A percentile compares a stretch with the other conserved stretches of the same genome.
These are phyloP conservation scores for Thaumetopoea pityocampa DNA, from an alignment of 1,140 invertebrate species.

Conservation along the genomic window DNA sequence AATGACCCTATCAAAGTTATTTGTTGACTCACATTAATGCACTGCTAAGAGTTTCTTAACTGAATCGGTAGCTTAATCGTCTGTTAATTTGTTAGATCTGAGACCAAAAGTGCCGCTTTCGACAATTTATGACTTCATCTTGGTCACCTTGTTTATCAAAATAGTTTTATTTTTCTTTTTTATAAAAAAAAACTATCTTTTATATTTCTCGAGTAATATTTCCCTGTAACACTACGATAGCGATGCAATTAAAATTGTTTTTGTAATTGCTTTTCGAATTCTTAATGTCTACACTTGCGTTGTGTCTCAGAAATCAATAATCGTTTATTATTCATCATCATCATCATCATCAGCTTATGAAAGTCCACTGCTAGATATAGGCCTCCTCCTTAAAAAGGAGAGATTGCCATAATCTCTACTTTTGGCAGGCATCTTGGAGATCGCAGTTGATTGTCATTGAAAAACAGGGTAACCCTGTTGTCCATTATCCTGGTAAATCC, in stretches of 20 bases:
- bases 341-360: too few species aligned
- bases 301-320: too few species aligned
- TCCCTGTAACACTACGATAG: constrained; percentile 22
- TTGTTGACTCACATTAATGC: constrained; percentile 60
- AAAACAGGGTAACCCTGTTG: too few species aligned
- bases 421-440: too few species aligned
- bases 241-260: constrained; percentile 22
- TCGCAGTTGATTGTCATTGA: too few species aligned
- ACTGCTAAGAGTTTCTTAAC: constrained; percentile 44
- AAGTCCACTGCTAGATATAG: too few species aligned
- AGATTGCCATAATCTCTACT: too few species aligned
- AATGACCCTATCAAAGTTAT: constrained; percentile 47
- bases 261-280: neutral
- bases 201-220: constrained; percentile 3
- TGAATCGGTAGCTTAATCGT: constrained; percentile 69
- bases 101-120: constrained; percentile 57
- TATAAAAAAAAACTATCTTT: constrained; percentile 10
- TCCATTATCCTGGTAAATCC: too few species aligned
- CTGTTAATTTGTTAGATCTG: constrained; percentile 69
- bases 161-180: constrained; percentile 21
- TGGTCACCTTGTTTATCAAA: constrained; percentile 33
- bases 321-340: too few species aligned
- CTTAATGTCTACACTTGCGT: neutral
- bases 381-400: too few species aligned
- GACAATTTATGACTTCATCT: constrained; percentile 67